Evolutionary conservation across 2,888 invertebrate species (phyloP), one percentile per base, ranked within the genome.

Genomic region (Chrysolina haemoptera): DNA sequence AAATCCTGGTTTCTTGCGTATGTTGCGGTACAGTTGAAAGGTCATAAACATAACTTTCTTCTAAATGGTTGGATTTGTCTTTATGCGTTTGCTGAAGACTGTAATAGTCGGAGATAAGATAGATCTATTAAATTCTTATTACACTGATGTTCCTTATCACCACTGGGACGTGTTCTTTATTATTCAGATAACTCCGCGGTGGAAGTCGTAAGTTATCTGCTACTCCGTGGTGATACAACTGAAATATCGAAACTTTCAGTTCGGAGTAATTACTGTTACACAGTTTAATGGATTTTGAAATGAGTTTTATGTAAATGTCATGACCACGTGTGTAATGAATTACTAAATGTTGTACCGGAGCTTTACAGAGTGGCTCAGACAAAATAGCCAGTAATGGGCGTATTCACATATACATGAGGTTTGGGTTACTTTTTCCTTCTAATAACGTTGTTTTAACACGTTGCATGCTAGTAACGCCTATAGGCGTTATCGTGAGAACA

Each of bases 61-160:
- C 73, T 78, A 78, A 78, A 79, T 67, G 72, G 66, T 50, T 62
- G 75, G 75, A 75, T 78, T 70, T 75, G 77, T 79, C 76, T 74
- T 75, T 71, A 71, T 73, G 73, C 65, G 71, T 75, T 74, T 70
- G 74, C 73, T 50, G 73, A 70, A 71, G 76, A 65, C 72, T 73
- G 75, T 73, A 73, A 77, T 75, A 77, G 73, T 71, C 68, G 64
- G 41, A 66, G 77, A 77, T 77, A 75, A 77, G 77, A 77, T 74
- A 69, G 59, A 70, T 77, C 75, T 74, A 75, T 75, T 77, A 77
- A 75, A 73, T 77, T 71, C 77, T 74, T 77, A 77, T 77, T 75
- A 77, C 71, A 75, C 67, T 62, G 70, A 71, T 71, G 71, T 66
- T 71, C 48, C 55, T 70, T 75, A 69, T 73, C 75, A 71, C 77